Evolutionary conservation across 1,140 invertebrate genomes (phyloP), one percentile per base, ranked within the genome.

Genomic region (Trichonephila clavipes): DNA sequence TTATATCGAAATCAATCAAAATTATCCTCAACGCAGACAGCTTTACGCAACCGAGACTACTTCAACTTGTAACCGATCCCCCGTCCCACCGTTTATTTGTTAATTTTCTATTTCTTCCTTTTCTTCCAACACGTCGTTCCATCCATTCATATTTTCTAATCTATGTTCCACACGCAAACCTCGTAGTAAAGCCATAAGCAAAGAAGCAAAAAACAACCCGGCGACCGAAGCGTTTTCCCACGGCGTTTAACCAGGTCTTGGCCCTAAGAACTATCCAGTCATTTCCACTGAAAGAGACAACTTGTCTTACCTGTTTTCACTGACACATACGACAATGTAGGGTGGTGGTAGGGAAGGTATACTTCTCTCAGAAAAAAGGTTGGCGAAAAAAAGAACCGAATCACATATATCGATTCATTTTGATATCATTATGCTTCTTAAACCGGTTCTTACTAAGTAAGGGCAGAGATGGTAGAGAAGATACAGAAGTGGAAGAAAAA

Each of bases 241-340:
- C 91, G 91, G 64, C 91, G 91, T 92, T 92, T 92, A 92, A 92
- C 91, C 91, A 72, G 64, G 69, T 72, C 34, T 40, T 66, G 81
- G 81, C 82, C 81, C 58, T 18, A 44, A 85, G 81, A 40, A 66
- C 81, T 72, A 16, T 21, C 24, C 44, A 19, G 62, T 40, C 40
- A 64, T 14, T 64, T 34, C 58, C 28, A n/a, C 24, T 81, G 66
- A 86, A 72, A 92, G 83, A 51, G 91, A 85, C 91, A 92, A 92
- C 69, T 92, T 92, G 91, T 87, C 91, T 72, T 92, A 92, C 91
- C 91, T 92, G 91, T 92, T 92, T 72, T 24, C 83, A 58, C 81
- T 72, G 91, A 85, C 91, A 90, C 89, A 86, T 66, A 86, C 91
- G 91, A 87, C 91, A 87, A 87, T 72, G 86, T 61, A 34, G 62